Evolutionary conservation across 2,888 invertebrate species (phyloP).

Genomic region (Clostera curtula): DNA sequence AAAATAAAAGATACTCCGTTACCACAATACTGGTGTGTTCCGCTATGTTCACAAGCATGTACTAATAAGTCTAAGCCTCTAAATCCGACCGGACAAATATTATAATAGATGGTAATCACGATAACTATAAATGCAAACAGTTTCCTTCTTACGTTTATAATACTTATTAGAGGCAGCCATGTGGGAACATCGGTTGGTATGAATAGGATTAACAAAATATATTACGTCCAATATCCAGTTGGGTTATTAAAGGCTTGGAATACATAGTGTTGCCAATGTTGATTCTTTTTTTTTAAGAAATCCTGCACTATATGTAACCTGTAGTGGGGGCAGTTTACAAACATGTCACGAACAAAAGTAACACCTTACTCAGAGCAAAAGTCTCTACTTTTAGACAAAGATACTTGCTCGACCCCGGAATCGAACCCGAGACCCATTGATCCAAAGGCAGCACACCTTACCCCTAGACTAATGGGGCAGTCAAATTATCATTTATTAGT

Average conservation of each 20-base stretch:
- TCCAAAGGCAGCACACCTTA: no score
- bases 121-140: conserved; percentile 44
- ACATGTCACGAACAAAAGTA: conserved; percentile 7
- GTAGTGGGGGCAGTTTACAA: no score
- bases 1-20: conserved; percentile 7
- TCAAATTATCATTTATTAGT: no score
- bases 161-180: conserved; percentile 21
- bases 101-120: conserved; percentile 42
- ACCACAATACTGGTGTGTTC: conserved; percentile 11
- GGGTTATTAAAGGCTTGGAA: no score
- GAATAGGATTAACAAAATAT: conserved; percentile 11
- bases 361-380: conserved; percentile 11
- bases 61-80: conserved; percentile 40
- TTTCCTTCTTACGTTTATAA: conserved; percentile 28
- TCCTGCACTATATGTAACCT: no score
- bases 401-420: no score
- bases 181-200: conserved; percentile 21
- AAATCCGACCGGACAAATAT: conserved; percentile 39
- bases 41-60: conserved; percentile 22
- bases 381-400: no score
- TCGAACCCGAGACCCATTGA: no score
- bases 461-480: no score
- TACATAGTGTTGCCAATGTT: no score
- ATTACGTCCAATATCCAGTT: no score
- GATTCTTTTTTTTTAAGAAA: no score